Evolutionary conservation across 2,113 vertebrate species (phyloP).

Genomic region (Ondatra zibethicus): DNA sequence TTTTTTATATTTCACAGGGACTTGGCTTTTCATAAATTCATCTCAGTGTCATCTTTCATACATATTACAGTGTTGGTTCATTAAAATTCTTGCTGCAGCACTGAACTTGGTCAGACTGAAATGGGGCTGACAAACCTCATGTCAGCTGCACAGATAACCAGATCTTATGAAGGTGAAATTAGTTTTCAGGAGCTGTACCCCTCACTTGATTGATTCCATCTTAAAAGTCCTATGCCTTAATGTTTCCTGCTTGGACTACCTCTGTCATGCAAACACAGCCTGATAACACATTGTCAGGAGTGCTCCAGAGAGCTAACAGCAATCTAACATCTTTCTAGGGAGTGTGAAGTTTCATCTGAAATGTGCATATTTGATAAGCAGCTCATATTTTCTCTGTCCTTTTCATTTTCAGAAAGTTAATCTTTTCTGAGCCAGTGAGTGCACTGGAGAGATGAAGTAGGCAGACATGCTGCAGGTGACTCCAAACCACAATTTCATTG

Average conservation of each 20-base stretch:
- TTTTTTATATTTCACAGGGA: slow-evolving; percentile 85
- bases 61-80: slow-evolving; percentile 85
- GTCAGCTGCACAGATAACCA: slow-evolving; percentile 88
- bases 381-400: slow-evolving; percentile 83
- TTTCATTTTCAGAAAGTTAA: slow-evolving; percentile 89
- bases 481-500: slow-evolving; percentile 1
- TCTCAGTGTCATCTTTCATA: slow-evolving; percentile 87
- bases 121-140: slow-evolving; percentile 85
- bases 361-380: slow-evolving; percentile 91
- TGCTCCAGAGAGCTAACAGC: slow-evolving; percentile 87
- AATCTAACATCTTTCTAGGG: slow-evolving; percentile 91
- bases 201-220: slow-evolving; percentile 90
- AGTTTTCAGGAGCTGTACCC: slow-evolving; percentile 88
- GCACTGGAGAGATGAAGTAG: slow-evolving; percentile 56
- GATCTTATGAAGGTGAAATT: slow-evolving; percentile 90
- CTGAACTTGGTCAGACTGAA: slow-evolving; percentile 86
- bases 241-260: slow-evolving; percentile 89
- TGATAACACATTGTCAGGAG: slow-evolving; percentile 90
- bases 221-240: slow-evolving; percentile 89
- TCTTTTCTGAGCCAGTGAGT: slow-evolving; percentile 84
- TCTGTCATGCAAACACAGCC: slow-evolving; percentile 91
- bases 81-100: slow-evolving; percentile 87
- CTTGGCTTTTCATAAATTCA: slow-evolving; percentile 85
- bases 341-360: slow-evolving; percentile 90
- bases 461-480: slow-evolving; percentile 75